Evolutionary conservation across 92 coral and sea anemone species (phyloP), one percentile per base, ranked within the genome.

Genomic region (Bergia puertoricense): DNA sequence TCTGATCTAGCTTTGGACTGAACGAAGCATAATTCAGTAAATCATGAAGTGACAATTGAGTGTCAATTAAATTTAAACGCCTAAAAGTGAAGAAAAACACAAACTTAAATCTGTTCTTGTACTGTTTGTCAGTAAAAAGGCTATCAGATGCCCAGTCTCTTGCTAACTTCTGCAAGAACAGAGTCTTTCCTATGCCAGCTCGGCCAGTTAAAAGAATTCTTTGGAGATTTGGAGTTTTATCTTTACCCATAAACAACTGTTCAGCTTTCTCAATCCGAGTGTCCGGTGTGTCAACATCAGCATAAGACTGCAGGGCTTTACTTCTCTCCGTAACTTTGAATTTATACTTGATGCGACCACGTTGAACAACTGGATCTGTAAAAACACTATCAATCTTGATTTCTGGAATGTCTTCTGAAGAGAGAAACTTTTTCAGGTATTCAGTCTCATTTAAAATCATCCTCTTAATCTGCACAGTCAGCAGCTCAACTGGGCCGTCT

Each of bases 101-200:
- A n/a, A 72, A 72, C 10, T 72, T 13, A 72, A 72, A 72, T 72
- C 10, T 72, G 76, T 72, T 72, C 76, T 72, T 72, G 11, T 30
- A 72, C 42, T 0, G 36, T 72, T 72, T 15, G 18, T 23, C 39
- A 8, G 15, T 8, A n/a, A 72, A 72, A 11, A 72, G 15, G 38
- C 40, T 72, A 8, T 15, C 76, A n/a, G 76, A 20, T 46, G 77
- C 77, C 77, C 77, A 73, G 4, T 73, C 77, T 39, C 77, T 73
- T 6, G 43, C 43, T 39, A 73, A 13, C 18, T 73, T 73, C 77
- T 8, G 43, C 23, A 38, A 36, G 18, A 73, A 73, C 14, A 73
- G 11, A 7, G 77, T 73, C 30, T 73, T 73, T 14, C 77, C 77
- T 3, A 73, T 73, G 7, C 77, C 77, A 38, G 77, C 77, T 30